These are phyloP conservation scores for Sula dactylatra DNA, from an alignment of 2,113 vertebrate species.

Conservation along the genomic window DNA sequence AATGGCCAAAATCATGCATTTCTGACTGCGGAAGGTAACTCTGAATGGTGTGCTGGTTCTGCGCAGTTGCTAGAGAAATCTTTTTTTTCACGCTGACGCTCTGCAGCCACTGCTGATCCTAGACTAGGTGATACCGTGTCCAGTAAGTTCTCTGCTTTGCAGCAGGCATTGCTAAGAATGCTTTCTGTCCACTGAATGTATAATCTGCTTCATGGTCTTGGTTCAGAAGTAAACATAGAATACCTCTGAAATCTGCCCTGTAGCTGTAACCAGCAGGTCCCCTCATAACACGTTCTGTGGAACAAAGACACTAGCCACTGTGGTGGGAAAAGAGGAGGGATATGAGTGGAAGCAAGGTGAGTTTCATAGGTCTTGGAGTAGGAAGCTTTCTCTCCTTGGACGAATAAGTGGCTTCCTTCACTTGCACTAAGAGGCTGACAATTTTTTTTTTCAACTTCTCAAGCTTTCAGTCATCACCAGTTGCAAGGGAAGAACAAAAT, in stretches of 20 bases:
- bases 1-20: not conserved
- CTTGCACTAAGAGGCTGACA: not conserved
- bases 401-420: not conserved
- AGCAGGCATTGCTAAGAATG: not conserved
- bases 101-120: not conserved
- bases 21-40: not conserved
- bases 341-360: not conserved
- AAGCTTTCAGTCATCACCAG: not conserved
- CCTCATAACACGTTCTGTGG: not conserved
- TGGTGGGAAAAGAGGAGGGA: not conserved
- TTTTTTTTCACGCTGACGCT: rapidly evolving
- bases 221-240: not conserved
- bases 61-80: not conserved
- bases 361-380: not conserved
- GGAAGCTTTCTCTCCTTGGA: not conserved
- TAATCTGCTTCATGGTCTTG: not conserved
- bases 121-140: not conserved
- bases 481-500: not conserved
- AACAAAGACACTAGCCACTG: not conserved
- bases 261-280: not conserved
- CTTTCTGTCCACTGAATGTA: not conserved
- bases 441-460: not conserved
- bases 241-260: not conserved
- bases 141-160: not conserved
- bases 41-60: not conserved